Base-by-base conservation (phyloP, 2,113 vertebrate genomes). In the Alethe diademata region DNA sequence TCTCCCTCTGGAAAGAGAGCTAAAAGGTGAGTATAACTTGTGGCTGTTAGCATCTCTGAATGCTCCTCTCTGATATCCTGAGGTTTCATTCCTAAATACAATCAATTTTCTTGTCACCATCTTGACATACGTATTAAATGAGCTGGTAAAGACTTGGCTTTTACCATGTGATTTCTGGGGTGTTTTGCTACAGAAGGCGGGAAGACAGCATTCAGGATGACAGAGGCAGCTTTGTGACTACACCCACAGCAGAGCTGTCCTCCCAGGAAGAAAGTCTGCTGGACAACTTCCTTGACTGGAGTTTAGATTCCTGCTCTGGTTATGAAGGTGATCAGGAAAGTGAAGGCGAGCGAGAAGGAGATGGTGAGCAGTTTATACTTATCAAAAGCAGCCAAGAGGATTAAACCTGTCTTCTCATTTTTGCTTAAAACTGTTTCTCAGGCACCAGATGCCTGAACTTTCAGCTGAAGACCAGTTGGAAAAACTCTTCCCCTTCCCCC, bases 271-370 rank as follows among this genome's bases (percentile, higher is more conserved):
- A 99, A 95, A 98, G 97, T 3, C 97, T 99, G 66, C 97, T 99
- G 47, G 99, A 98, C 4, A 98, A 99, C 96, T 99, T 99, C 90
- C 96, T 99, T 26, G 99, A 99, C 96, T 99, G 98, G 99, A 99
- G 99, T 96, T 98, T 99, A 88, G 99, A 99, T 94, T 98, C 98
- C 86, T 98, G 98, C 76, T 99, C 99, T 0, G 99, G 99, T 48
- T 99, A 99, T 13, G 99, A 99, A 93, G 99, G 99, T 0, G 99
- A 99, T 95, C 98, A 98, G 69, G 99, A 99, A 95, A 99, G 99
- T 0, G 99, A 99, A 92, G 98, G 98, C 18, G 99, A 99, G 95
- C 98, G 96, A 96, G 99, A 99, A 17, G 98, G 96, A 14, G 98
- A 99, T 6, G 97, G 99, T 99, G 93, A 99, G 98, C 17, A 8